A percentile compares a stretch with the other conserved stretches of the same genome.
Conservation (phyloP, 2,797 vertebrate species). For the Nyctibius grandis region DNA sequence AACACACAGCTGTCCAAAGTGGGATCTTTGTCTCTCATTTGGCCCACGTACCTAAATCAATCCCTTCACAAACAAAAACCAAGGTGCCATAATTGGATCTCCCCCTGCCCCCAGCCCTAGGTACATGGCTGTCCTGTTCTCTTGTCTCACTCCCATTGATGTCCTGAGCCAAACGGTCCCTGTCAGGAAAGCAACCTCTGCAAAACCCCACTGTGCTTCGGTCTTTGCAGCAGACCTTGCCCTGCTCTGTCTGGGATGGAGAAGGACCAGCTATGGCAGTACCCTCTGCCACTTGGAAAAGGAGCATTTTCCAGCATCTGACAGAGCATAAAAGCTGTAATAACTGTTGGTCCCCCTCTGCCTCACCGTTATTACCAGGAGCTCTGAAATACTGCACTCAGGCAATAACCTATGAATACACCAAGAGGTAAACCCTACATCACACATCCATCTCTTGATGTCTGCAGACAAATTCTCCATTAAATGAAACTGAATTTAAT, state of each 20-base stretch:
- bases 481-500: not conserved
- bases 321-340: not conserved
- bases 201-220: not conserved
- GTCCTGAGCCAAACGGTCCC: not conserved
- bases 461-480: not conserved
- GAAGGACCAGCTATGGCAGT: not conserved
- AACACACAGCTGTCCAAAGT: not conserved
- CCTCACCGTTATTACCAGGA: rapidly evolving
- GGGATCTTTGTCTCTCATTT: not conserved
- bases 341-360: not conserved
- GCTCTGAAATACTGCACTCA: not conserved
- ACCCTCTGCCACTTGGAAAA: not conserved
- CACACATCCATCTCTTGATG: not conserved
- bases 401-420: not conserved
- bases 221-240: not conserved
- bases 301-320: not conserved
- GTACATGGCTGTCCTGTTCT: not conserved
- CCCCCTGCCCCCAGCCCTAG: not conserved
- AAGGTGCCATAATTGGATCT: not conserved
- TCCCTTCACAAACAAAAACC: rapidly evolving
- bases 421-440: not conserved
- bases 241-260: not conserved
- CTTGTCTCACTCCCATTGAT: not conserved
- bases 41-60: rapidly evolving
- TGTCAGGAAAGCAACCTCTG: not conserved